Base-by-base conservation (phyloP, 2,888 invertebrate genomes). In the Hypena proboscidalis region DNA sequence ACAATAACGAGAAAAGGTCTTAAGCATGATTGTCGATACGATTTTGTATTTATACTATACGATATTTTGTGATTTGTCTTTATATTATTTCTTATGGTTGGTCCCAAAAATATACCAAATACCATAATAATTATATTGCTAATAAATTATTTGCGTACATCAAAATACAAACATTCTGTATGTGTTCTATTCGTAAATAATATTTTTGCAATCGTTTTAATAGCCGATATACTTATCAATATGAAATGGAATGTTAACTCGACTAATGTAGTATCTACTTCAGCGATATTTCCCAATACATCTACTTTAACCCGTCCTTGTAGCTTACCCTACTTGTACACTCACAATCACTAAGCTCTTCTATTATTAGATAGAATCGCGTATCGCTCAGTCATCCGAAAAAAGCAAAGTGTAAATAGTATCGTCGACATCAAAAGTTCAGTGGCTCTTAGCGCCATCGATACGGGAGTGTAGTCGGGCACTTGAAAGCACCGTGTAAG, bases 1-100 rank as follows among this genome's bases (percentile, higher is more conserved):
- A 78, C 77, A 80, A 80, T 74, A 76, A 74, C 66, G 67, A 66
- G 73, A 38, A 63, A 67, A 74, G n/a, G 61, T 72, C 67, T 72
- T 67, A 55, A 48, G 50, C 50, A 48, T 60, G 65, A 69, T 67
- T 67, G 68, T 63, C 48, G 66, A 46, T 66, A 59, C 45, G 49
- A 50, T 46, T 40, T 33, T 20, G 8, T 30, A 6, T 71, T 76
- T 71, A 71, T 19, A 66, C 9, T 1, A 7, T 43, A 43, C 67
- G 74, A 70, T 31, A 39, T 40, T 42, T 47, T 36, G 31, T 45
- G 21, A 33, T 23, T n/a, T 17, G 5, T 4, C 7, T 34, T 25
- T n/a, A n/a, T n/a, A n/a, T n/a, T n/a, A n/a, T n/a, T n/a, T n/a
- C n/a, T n/a, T n/a, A n/a, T n/a, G n/a, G n/a, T n/a, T n/a, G n/a